Evolutionary conservation across 2,113 vertebrate genomes (phyloP), one percentile per base, ranked within the genome.

Genomic region (Sminthopsis crassicaudata): DNA sequence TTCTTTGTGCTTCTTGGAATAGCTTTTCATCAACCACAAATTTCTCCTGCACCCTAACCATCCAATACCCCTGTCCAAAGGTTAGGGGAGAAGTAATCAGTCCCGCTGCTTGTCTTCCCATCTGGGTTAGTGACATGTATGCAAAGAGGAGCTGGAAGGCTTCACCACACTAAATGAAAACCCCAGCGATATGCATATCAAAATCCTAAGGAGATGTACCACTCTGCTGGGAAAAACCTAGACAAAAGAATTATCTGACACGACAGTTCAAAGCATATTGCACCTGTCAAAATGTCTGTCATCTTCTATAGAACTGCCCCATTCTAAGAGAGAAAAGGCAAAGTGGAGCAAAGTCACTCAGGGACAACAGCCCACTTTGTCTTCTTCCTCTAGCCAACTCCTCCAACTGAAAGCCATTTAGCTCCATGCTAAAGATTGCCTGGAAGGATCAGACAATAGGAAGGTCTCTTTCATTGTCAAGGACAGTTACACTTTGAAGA

Each of bases 241-340:
- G 98, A 99, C 99, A 99, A 99, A 99, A 98, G 99, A 98, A 98
- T 99, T 98, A 99, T 99, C 98, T 98, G 99, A 99, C 99, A 99
- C 98, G 98, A 99, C 99, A 99, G 99, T 99, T 99, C 99, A 99
- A 99, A 99, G 99, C 99, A 99, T 99, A 99, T 99, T 99, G 99
- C 99, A 99, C 99, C 99, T 99, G 99, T 99, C 99, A 99, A 99
- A 98, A 98, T 89, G 98, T 98, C 99, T 98, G 98, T 99, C 99
- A 99, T 98, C 99, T 98, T 98, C 98, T 98, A 99, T 98, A 97
- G 98, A 99, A 98, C 97, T 97, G 98, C 98, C 98, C 98, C 97
- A 98, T 98, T 99, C 98, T 98, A 96, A 96, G 98, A 98, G 97
- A 98, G 98, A 98, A 99, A 99, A 97, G 96, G 97, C 98, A 98